Evolutionary conservation across 2,888 invertebrate genomes (phyloP).

Genomic region (Tanypteryx hageni): DNA sequence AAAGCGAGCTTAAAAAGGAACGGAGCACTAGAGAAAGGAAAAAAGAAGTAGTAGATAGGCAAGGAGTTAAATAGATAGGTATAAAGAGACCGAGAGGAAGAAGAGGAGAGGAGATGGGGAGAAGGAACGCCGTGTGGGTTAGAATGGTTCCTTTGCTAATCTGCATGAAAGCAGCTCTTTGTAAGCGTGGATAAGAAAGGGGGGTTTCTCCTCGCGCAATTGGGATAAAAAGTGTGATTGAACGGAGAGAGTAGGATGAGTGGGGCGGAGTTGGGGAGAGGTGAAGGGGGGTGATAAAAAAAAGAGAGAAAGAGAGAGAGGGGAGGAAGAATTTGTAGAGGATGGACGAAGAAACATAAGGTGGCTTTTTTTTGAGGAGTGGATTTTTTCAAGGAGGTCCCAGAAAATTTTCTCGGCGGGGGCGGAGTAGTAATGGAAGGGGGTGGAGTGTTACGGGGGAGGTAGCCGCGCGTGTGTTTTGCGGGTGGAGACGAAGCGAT

Average conservation of each 20-base stretch:
- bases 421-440: neutral
- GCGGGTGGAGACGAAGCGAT: no score
- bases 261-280: no score
- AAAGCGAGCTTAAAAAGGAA: no score
- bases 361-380: neutral
- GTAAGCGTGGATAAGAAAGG: neutral
- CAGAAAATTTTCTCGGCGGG: neutral
- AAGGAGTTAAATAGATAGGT: no score
- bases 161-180: constrained; percentile 31
- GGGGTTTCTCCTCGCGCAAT: neutral
- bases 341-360: neutral
- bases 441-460: neutral
- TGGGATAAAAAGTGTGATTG: constrained; percentile 21
- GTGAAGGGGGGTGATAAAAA: no score
- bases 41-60: no score
- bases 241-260: neutral
- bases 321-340: no score
- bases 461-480: neutral
- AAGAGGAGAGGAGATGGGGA: neutral
- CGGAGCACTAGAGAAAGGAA: no score
- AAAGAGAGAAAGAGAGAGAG: no score
- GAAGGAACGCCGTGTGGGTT: neutral
- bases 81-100: no score
- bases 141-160: constrained; percentile 16
- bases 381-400: neutral